Base-by-base conservation (phyloP, 2,888 invertebrate species). In the Rhingia campestris region DNA sequence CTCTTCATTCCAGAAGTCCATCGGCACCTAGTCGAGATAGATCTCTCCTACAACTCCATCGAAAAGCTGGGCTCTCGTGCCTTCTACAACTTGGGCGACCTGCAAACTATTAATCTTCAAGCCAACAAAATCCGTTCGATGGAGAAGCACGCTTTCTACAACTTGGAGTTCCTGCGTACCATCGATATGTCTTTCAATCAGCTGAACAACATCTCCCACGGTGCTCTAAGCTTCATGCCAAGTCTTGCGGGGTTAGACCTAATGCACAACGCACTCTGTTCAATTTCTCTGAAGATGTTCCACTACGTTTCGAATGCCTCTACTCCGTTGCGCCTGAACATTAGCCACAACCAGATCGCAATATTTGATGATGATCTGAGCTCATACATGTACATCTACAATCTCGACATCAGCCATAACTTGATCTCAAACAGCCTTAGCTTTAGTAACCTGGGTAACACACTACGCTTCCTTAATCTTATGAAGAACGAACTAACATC, bases 181-280 rank as follows among this genome's bases (percentile, higher is more conserved):
- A 92, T 98, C 88, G 96, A 97, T 90, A 92, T 98, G 87, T 95
- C 96, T 66, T 95, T 96, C 89, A 98, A 98, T 92, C 93, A 94
- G 87, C 94, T 98, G 88, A 93, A 93, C 85, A 93, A 94, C 86
- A 94, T 98, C 87, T 95, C 95, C 79, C 93, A 93, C 53, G 93
- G 94, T 67, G 94, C 97, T 5, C 96, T 98, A 89, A 92, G 93
- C 72, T 95, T 96, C 89, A 92, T 97, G 88, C 95, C 95, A 30
- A 94, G 94, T 89, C 92, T 98, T 87, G 94, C 95, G 86, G 94
- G 95, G 88, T 92, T 98, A 73, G 97, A 97, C 90, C 92, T 97
- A 81, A 96, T 96, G 91, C 94, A 94, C 87, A 97, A 97, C 90
- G 93, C 94, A 87, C 91, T 97, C 64, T 94, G 94, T 30, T 93